A percentile compares a stretch with the other conserved stretches of the same genome.
phyloP scores from a whole-genome alignment of 2,888 invertebrate genomes.

The Acrobasis repandana region DNA sequence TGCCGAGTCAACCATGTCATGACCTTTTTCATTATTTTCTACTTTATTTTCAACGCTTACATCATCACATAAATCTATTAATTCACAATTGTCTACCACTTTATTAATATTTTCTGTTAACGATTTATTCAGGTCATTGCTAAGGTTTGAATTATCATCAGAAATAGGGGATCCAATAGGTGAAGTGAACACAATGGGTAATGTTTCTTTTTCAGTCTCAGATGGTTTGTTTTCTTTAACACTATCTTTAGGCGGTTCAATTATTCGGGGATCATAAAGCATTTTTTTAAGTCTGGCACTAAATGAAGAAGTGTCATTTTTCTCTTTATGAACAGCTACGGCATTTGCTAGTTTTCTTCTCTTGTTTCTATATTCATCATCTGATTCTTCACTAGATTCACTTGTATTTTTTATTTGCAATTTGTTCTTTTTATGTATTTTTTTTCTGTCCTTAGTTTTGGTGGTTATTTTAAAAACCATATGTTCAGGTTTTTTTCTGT shows the following conservation, averaged over 20 bases:
- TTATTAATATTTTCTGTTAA: conserved; percentile 17
- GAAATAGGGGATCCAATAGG: conserved; percentile 32
- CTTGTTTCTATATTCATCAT: conserved; percentile 71
- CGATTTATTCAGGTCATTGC: neutral
- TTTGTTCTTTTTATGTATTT: conserved; percentile 51
- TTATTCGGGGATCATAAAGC: conserved; percentile 50
- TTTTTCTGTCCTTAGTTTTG: conserved; percentile 54
- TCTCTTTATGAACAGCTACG: conserved; percentile 65
- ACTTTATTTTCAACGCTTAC: conserved; percentile 35
- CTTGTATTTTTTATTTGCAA: conserved; percentile 44
- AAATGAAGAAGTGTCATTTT: conserved; percentile 62
- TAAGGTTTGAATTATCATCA: conserved; percentile 12
- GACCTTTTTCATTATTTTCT: conserved; percentile 25
- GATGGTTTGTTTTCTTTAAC: conserved; percentile 33
- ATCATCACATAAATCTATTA: conserved; percentile 53
- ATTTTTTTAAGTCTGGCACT: conserved; percentile 70
- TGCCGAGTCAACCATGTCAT: conserved; percentile 43
- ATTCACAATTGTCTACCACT: conserved; percentile 35
- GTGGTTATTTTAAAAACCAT: conserved; percentile 34
- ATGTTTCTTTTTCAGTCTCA: conserved; percentile 30
- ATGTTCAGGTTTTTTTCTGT: conserved; percentile 51
- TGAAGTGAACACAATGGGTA: conserved; percentile 31
- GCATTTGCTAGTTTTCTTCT: conserved; percentile 80
- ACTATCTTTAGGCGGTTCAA: conserved; percentile 35
- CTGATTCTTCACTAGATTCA: conserved; percentile 71